Evolutionary conservation across 2,113 vertebrate species (phyloP).

Genomic region (Bubo bubo): DNA sequence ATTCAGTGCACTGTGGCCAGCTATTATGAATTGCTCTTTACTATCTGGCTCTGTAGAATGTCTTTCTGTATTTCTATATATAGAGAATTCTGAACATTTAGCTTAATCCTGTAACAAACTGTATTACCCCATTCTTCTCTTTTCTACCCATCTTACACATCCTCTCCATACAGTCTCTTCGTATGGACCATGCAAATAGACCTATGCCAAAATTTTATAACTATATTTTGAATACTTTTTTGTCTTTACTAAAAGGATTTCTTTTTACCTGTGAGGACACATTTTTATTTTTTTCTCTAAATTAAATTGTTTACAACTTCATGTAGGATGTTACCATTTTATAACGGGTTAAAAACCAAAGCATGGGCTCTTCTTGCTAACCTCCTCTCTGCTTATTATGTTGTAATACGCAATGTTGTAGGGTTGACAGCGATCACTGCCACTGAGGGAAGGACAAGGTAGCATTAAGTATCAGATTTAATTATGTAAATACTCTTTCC

Average conservation of each 20-base stretch:
- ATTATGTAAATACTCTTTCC: constrained; percentile 19
- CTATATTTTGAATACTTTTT: neutral
- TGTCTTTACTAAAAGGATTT: neutral
- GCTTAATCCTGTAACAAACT: neutral
- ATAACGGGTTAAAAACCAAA: neutral
- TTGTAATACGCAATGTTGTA: neutral
- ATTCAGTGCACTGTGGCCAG: neutral
- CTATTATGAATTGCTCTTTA: neutral
- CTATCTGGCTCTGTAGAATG: neutral
- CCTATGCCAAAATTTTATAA: neutral
- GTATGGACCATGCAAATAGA: neutral
- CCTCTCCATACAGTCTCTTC: neutral
- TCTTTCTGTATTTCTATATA: neutral
- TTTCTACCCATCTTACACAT: neutral
- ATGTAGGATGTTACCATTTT: neutral
- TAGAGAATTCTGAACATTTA: neutral
- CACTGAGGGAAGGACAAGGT: neutral
- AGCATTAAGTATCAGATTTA: neutral
- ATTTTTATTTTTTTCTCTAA: neutral
- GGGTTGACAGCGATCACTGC: neutral
- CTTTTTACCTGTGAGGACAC: neutral
- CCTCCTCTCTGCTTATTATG: neutral
- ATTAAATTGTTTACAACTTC: neutral
- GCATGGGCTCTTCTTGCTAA: neutral
- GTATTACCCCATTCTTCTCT: neutral